These are phyloP conservation scores for Noctua janthe DNA, from an alignment of 2,888 invertebrate species.

Conservation along the genomic window DNA sequence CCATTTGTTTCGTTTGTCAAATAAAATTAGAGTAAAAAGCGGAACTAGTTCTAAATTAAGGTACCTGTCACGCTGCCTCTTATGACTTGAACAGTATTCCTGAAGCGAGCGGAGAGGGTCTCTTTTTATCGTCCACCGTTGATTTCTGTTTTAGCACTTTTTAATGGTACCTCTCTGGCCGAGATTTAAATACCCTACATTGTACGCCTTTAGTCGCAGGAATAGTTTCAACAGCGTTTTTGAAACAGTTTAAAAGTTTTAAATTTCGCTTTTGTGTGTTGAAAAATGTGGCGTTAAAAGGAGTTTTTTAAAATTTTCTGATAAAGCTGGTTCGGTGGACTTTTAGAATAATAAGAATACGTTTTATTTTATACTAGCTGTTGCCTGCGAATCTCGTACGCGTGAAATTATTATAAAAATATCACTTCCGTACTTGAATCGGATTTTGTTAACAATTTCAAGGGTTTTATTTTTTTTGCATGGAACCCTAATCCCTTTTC, in stretches of 20 bases:
- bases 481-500: too few relatives aligned
- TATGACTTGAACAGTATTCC: constrained; percentile 28
- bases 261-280: constrained; percentile 44
- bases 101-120: constrained; percentile 67
- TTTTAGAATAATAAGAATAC: constrained; percentile 23
- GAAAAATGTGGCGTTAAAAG: constrained; percentile 19
- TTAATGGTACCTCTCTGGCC: constrained; percentile 77
- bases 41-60: background rate
- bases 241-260: constrained; percentile 41
- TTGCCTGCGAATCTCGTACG: too few relatives aligned
- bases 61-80: constrained; percentile 2
- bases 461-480: too few relatives aligned
- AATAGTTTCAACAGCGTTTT: constrained; percentile 62
- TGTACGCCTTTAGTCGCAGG: constrained; percentile 52
- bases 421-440: too few relatives aligned
- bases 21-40: too few relatives aligned
- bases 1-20: background rate
- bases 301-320: background rate
- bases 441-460: too few relatives aligned
- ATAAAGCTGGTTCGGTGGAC: background rate
- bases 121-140: constrained; percentile 79
- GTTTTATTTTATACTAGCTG: constrained; percentile 5
- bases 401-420: too few relatives aligned
- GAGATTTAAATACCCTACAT: constrained; percentile 69
- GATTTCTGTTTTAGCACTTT: constrained; percentile 85